These are phyloP conservation scores for Oxyura jamaicensis DNA, from an alignment of 2,113 vertebrate genomes.

Conservation along the genomic window DNA sequence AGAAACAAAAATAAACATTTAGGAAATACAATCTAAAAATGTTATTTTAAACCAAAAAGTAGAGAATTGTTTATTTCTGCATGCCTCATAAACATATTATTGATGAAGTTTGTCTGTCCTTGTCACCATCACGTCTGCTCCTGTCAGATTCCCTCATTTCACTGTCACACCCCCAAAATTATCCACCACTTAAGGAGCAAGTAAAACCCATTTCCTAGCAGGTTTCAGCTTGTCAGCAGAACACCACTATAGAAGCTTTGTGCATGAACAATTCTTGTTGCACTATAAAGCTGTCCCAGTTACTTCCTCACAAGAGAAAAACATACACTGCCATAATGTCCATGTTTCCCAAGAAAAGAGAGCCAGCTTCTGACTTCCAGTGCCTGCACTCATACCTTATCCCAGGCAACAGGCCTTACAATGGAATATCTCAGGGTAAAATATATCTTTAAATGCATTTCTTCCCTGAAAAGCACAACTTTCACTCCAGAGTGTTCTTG, in stretches of 20 bases:
- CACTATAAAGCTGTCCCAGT: not conserved
- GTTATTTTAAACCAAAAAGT: not conserved
- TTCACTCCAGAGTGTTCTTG: not conserved
- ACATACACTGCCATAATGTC: not conserved
- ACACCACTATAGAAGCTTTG: not conserved
- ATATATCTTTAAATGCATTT: not conserved
- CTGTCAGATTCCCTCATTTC: conserved; percentile 27
- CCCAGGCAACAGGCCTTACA: rapidly evolving
- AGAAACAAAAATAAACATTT: not conserved
- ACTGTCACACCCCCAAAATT: not conserved
- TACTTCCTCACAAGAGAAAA: conserved; percentile 11
- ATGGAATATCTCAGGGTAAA: not conserved
- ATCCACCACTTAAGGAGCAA: conserved; percentile 17
- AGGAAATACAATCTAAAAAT: not conserved
- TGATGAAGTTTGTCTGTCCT: not conserved
- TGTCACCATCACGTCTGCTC: not conserved
- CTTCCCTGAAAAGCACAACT: not conserved
- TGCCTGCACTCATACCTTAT: not conserved
- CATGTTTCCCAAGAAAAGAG: not conserved
- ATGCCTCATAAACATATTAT: not conserved
- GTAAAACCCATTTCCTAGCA: conserved; percentile 33
- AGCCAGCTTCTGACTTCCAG: not conserved
- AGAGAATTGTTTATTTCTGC: not conserved
- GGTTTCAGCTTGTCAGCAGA: conserved; percentile 34
- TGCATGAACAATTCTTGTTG: not conserved